A percentile compares a stretch with the other conserved stretches of the same genome.
phyloP scores from a whole-genome alignment of 1,140 invertebrate genomes.

The Bombus pascuorum region DNA sequence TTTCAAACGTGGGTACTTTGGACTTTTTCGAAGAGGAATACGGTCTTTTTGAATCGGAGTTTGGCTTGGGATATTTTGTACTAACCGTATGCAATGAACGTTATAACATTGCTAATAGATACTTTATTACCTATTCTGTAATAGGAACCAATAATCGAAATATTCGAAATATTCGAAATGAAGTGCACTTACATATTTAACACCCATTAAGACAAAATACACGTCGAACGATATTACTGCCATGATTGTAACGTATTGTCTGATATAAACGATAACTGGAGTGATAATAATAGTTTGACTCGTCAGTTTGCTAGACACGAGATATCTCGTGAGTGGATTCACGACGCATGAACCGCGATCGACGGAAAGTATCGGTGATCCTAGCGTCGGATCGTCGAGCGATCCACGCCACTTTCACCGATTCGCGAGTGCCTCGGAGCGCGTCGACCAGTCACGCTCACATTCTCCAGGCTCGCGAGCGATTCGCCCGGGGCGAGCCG shows the following conservation, averaged over 20 bases:
- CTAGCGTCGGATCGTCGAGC: neutral
- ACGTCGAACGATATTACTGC: too few species aligned
- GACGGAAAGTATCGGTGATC: neutral
- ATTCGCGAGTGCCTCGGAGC: neutral
- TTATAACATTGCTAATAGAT: too few species aligned
- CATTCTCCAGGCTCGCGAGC: slow-evolving; percentile 1
- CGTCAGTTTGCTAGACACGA: neutral
- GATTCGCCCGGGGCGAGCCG: slow-evolving; percentile 13
- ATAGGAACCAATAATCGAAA: neutral
- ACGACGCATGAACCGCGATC: neutral
- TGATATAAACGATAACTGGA: too few species aligned
- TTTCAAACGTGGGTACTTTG: too few species aligned
- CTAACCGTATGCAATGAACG: too few species aligned
- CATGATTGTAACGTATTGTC: too few species aligned
- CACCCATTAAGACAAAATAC: too few species aligned
- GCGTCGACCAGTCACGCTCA: slow-evolving; percentile 4
- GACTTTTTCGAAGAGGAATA: fast-evolving
- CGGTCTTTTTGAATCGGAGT: too few species aligned
- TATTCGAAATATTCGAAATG: neutral
- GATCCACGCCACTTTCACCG: neutral
- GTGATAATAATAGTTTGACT: too few species aligned
- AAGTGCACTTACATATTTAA: neutral
- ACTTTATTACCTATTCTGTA: too few species aligned
- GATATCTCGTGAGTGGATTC: neutral
- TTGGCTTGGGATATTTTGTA: too few species aligned